phyloP scores from a whole-genome alignment of 2,113 vertebrate species.

The Indri indri region DNA sequence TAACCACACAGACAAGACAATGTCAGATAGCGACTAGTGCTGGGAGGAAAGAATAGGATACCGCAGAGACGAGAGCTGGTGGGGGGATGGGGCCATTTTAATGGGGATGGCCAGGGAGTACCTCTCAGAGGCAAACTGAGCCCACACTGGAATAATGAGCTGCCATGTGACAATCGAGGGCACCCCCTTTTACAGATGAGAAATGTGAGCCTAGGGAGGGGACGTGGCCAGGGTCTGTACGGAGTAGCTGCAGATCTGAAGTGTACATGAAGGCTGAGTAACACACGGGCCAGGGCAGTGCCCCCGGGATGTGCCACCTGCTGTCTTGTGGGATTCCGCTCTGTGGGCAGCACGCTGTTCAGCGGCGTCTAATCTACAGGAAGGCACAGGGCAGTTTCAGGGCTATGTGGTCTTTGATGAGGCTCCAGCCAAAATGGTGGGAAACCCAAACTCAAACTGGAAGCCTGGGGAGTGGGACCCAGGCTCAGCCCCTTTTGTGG shows the following conservation, averaged over 20 bases:
- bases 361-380: too few species aligned
- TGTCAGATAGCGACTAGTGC: background rate
- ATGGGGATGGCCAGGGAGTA: background rate
- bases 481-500: background rate
- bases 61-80: background rate
- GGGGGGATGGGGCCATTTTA: background rate
- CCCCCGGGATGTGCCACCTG: background rate
- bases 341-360: background rate
- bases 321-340: background rate
- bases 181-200: background rate
- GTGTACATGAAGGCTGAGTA: background rate
- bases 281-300: background rate
- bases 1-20: background rate
- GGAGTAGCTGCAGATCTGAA: background rate
- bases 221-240: background rate
- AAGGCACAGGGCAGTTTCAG: background rate
- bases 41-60: accelerated
- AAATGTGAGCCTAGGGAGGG: background rate
- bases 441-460: background rate
- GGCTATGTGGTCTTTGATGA: background rate
- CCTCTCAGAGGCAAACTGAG: background rate
- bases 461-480: background rate
- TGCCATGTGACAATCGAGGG: background rate
- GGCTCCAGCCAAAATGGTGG: background rate
- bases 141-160: background rate